Evolutionary conservation across 92 coral and sea anemone genomes (phyloP), one percentile per base, ranked within the genome.

Genomic region (Parazoanthus atlanticus): DNA sequence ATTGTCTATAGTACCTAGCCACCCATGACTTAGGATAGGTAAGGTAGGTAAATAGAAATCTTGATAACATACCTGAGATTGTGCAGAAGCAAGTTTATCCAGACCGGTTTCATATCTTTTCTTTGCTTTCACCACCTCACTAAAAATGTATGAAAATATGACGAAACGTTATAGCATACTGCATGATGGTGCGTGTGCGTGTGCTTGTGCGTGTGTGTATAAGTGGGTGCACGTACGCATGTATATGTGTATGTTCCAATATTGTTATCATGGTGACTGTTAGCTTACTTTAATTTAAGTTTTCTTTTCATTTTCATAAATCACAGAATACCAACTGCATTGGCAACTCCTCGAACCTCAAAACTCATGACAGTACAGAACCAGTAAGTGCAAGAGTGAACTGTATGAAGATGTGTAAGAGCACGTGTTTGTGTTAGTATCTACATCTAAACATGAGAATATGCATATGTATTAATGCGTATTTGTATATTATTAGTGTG

Each of bases 91-190:
- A 4, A 97, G 96, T 82, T 97, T 95, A 46, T 97, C 98, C 90
- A 97, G 88, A 73, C 99, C 99, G 47, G 93, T 93, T 91, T 97
- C 99, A 81, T 97, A 97, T 91, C 99, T 86, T 75, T 93, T 94
- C 92, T 97, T 97, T 52, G 98, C 97, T 91, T 97, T 96, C 21
- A 90, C 61, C 56, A 97, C 99, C 67, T 97, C 99, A 10, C 99
- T 97, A 75, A 25, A 79, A 92, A 72, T 67, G 66, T 41, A 58
- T 16, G 19, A 78, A 52, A 46, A 54, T 36, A 79, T n/a, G 43
- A 8, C 56, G 25, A 25, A 49, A 30, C 85, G 13, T 49, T 81
- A 73, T 32, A 85, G 29, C 9, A 47, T 29, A 85, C 76, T 47
- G 16, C 29, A 41, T 2, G 26, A n/a, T n/a, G n/a, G n/a, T 23